Evolutionary conservation across 2,888 invertebrate species (phyloP).

Genomic region (Hirtodrosophila duncani): DNA sequence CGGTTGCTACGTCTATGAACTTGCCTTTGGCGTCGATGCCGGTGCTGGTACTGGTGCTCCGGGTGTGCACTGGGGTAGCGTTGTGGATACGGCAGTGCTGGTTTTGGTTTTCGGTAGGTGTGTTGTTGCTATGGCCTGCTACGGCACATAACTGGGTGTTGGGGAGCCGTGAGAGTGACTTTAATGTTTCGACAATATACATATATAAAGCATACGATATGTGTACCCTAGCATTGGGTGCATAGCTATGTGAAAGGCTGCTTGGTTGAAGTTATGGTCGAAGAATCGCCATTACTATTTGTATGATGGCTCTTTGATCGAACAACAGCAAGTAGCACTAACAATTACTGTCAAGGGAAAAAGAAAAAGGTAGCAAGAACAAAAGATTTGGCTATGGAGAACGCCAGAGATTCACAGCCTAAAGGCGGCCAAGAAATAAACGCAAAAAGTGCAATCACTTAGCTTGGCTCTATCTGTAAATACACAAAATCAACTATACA

Average conservation of each 20-base stretch:
- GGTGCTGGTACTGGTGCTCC: too few relatives aligned
- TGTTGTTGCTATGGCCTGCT: constrained; percentile 60
- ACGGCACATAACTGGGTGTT: constrained; percentile 44
- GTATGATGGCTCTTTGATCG: background rate
- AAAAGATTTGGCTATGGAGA: constrained; percentile 3
- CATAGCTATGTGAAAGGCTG: background rate
- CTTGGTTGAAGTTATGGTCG: too few relatives aligned
- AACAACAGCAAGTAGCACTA: constrained; percentile 25
- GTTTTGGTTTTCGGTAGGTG: constrained; percentile 3
- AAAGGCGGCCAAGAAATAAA: constrained; percentile 41
- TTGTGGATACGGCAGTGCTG: too few relatives aligned
- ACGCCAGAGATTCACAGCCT: constrained; percentile 19
- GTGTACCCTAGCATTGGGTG: constrained; percentile 29
- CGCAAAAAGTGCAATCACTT: constrained; percentile 56
- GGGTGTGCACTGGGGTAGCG: too few relatives aligned
- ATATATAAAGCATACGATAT: constrained; percentile 49
- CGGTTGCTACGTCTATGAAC: constrained; percentile 28
- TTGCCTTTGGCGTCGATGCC: too few relatives aligned
- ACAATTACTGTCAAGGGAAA: constrained; percentile 3
- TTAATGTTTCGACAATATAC: constrained; percentile 32
- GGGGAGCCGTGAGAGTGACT: constrained; percentile 18
- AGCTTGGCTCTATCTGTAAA: constrained; percentile 29
- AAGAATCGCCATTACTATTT: too few relatives aligned
- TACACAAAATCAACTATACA: background rate
- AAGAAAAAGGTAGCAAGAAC: too few relatives aligned